Base-by-base conservation (phyloP, 2,113 vertebrate genomes). In the Chlamydotis undulata region DNA sequence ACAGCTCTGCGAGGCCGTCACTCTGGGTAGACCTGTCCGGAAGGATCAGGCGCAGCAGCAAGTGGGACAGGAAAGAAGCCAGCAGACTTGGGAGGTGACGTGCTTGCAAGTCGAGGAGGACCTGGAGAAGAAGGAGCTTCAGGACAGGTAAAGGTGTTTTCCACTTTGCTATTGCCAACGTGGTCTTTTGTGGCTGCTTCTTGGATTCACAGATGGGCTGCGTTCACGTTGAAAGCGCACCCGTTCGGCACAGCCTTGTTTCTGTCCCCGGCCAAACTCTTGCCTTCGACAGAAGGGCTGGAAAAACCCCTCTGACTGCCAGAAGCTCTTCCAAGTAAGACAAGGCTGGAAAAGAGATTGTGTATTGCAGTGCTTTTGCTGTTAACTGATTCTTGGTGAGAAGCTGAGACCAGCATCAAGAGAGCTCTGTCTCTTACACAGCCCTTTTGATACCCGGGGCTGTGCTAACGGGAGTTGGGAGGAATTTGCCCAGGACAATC, bases 131-230 rank as follows among this genome's bases (percentile, higher is more conserved):
- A 95, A 78, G 47, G 81, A 94, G n/a, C 94, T 96, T 75, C 88
- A 94, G 65, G 97, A 95, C 35, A 98, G 97, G 98, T 98, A 83
- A 97, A 90, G 19, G 39, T 39, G 19, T 65, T 83, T 77, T 68
- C 35, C 75, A 75, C 49, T 71, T 79, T 52, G 50, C 29, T 86
- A 0, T 68, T 68, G 24, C 8, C 3, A 6, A 4, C 15, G 2
- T 45, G 33, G 29, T 45, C 26, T 73, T 83, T 56, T 65, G 47
- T 24, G 56, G 61, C n/a, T 67, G n/a, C 61, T 78, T 79, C 39
- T 37, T 35, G 43, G 15, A 19, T 87, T 73, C 63, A 4, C 5
- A 26, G 26, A 6, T 21, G 19, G 39, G 52, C 57, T 79, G n/a
- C 31, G 49, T 7, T 96, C 45, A 23, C 12, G 3, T 49, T 49